Evolutionary conservation across 2,113 vertebrate genomes (phyloP), one percentile per base, ranked within the genome.

Genomic region (Pan paniscus): DNA sequence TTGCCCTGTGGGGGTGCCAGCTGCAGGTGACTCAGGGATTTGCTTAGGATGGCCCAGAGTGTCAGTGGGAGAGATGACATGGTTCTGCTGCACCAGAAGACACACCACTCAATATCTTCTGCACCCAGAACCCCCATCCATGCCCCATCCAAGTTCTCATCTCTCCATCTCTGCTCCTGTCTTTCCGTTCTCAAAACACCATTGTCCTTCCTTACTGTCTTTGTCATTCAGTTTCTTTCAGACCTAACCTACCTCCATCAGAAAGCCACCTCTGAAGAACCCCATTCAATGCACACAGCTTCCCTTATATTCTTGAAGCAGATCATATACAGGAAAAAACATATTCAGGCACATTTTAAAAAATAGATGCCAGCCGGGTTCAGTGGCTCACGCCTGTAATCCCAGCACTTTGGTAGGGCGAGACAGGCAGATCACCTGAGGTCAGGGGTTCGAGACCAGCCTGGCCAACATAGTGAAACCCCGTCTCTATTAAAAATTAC

Each of bases 201-300:
- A 14, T 10, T n/a, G 23, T 7, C 4, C 22, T 72, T 46, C 8
- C 20, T 43, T 32, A 6, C n/a, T 6, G 32, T 18, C 0, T 2
- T 68, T 43, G 61, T 75, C 79, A 18, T 40, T 61, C 61, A 14
- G 23, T 55, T 46, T 73, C 81, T 55, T 55, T 17, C 38, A 59
- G n/a, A 67, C 43, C 70, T 18, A 8, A n/a, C 11, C 25, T 20
- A 38, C 13, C 30, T 82, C 17, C 6, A 18, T 17, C 6, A 18
- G 64, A 64, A 67, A 79, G 46, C 11, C 5, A 1, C 35, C 70
- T 80, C 38, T 48, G 30, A 72, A 50, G 35, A 76, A 67, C 12
- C 14, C 55, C 22, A 12, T 40, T 67, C 83, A 59, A 18, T 9
- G 3, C 32, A 52, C 4, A 52, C 27, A 13, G 35, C 13, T 16